Evolutionary conservation across 2,113 vertebrate species (phyloP), one percentile per base, ranked within the genome.

Genomic region (Cyanoramphus novaezelandiae): DNA sequence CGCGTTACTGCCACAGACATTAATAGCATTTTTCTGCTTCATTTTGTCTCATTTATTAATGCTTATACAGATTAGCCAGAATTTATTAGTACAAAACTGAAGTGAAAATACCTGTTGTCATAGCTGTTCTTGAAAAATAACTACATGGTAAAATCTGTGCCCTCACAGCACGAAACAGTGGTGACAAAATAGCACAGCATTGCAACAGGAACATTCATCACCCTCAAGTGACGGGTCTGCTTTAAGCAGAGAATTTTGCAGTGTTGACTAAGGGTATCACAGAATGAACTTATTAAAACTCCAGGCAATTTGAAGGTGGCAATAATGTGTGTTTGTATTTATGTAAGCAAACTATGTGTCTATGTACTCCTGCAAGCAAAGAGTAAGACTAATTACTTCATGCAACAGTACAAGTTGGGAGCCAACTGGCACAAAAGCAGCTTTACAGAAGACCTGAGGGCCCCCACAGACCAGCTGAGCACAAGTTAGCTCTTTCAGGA

Each of bases 41-140:
- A 44, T 88, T 91, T 95, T 92, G 49, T 88, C 69, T 82, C 55
- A 41, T 68, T 91, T 77, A 90, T 57, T 79, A 91, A 91, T 57
- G 46, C 39, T 74, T 78, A 74, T 49, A 83, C 44, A 92, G 43
- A 91, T 91, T 77, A 92, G 37, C 24, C 59, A 88, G 59, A 90
- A 79, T 82, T 92, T 64, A 82, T 65, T 85, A 63, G 21, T 44
- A 63, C 39, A 77, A 91, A 10, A 74, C n/a, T 63, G 37, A 94
- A 82, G 46, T 29, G 46, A 88, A 93, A 94, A 90, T 31, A 78
- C 53, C 77, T 65, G 33, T 35, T 93, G 41, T 82, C 52, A 65
- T 20, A 85, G 41, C 24, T 12, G 2, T 33, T 57, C 71, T 85
- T 59, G 24, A 65, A 89, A 94, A 93, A 80, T 39, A 95, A 87